phyloP scores from a whole-genome alignment of 2,888 invertebrate genomes.

The Athalia circularis region DNA sequence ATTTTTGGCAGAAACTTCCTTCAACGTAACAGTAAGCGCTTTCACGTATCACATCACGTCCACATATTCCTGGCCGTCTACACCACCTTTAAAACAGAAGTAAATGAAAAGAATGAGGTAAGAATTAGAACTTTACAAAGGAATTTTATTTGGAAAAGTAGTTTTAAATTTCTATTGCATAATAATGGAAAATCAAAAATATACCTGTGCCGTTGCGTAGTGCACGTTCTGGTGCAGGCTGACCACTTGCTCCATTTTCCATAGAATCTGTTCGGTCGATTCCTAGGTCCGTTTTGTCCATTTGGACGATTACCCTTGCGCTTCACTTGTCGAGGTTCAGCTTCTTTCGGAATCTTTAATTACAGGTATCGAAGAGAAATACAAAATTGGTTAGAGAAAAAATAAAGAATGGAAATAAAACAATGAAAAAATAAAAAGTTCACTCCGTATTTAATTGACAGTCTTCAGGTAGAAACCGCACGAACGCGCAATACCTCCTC shows the following conservation, averaged over 20 bases:
- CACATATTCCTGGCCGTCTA: conserved; percentile 84
- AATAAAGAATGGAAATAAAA: background rate
- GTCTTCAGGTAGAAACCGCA: background rate
- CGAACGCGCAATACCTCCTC: no score
- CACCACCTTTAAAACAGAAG: conserved; percentile 79
- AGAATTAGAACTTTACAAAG: background rate
- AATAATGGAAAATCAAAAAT: background rate
- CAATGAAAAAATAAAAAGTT: background rate
- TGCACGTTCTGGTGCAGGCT: conserved; percentile 86
- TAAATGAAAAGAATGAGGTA: conserved; percentile 8
- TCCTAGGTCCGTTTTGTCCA: conserved; percentile 56
- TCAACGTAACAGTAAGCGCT: conserved; percentile 91
- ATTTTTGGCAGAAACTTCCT: conserved; percentile 87
- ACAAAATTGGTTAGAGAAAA: background rate
- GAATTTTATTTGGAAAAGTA: no score
- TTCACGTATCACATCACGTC: conserved; percentile 86
- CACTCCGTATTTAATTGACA: conserved; percentile 23
- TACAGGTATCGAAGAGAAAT: background rate
- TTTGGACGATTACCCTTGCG: conserved; percentile 54
- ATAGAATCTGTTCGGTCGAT: conserved; percentile 76
- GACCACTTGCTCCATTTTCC: conserved; percentile 91
- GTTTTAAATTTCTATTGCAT: conserved; percentile 32
- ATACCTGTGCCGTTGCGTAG: conserved; percentile 85
- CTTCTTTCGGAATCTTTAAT: conserved; percentile 71
- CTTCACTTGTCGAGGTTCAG: conserved; percentile 68